A percentile compares a stretch with the other conserved stretches of the same genome.
Conservation (phyloP, 2,113 vertebrate genomes). For the Chlorodrepanis virens region DNA sequence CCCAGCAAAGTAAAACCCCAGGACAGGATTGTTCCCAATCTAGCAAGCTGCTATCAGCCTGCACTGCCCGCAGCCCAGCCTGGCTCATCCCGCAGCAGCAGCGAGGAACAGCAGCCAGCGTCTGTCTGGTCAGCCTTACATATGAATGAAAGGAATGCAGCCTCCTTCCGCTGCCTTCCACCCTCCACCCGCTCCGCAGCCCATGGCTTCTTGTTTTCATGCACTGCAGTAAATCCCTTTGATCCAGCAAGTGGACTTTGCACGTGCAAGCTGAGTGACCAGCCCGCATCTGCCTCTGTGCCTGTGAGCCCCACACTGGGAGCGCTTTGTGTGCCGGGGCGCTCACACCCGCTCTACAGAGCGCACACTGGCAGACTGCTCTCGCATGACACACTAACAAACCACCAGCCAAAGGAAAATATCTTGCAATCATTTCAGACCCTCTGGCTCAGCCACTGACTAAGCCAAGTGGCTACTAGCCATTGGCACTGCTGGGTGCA, state of each 20-base stretch:
- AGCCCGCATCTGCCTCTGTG: background rate
- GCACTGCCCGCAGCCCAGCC: background rate
- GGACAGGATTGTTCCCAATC: background rate
- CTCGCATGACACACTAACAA: constrained; percentile 3
- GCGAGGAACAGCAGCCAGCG: background rate
- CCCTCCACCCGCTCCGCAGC: background rate
- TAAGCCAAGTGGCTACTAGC: constrained; percentile 61
- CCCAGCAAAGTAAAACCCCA: background rate
- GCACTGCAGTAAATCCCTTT: background rate
- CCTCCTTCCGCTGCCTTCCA: constrained; percentile 5
- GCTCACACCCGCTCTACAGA: background rate
- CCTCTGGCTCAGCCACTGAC: constrained; percentile 29
- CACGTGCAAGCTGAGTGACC: background rate
- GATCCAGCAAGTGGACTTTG: background rate
- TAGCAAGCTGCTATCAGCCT: constrained; percentile 8
- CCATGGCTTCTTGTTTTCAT: background rate
- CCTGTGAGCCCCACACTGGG: background rate
- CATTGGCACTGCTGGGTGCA: constrained; percentile 13
- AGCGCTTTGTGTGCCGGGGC: constrained; percentile 13
- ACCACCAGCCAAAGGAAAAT: constrained; percentile 53
- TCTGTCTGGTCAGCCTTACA: constrained; percentile 51
- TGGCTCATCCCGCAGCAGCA: background rate
- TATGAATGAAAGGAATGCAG: constrained; percentile 36
- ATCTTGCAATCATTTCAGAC: constrained; percentile 41
- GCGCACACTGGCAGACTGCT: background rate